Percentiles rank a stretch among this genome's conserved stretches.
phyloP scores from a whole-genome alignment of 2,113 vertebrate genomes.

The Pteropus alecto region DNA sequence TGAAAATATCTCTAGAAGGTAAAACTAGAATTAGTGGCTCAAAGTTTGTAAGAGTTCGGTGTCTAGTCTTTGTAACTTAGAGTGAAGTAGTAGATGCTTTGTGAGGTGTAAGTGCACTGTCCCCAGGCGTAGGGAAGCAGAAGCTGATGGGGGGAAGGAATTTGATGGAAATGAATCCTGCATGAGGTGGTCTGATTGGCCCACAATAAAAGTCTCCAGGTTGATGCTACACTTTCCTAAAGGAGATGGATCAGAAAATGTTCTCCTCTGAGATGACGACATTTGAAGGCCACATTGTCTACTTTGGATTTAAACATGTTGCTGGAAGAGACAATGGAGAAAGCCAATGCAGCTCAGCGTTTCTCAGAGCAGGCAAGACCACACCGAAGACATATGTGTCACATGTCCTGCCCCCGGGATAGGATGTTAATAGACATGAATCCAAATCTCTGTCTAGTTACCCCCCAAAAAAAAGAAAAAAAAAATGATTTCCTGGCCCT shows the following conservation, averaged over 20 bases:
- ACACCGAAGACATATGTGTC: background rate
- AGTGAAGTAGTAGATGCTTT: background rate
- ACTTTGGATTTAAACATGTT: background rate
- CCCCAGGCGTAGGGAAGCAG: background rate
- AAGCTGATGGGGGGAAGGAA: background rate
- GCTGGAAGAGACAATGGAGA: background rate
- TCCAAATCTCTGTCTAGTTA: background rate
- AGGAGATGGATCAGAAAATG: background rate
- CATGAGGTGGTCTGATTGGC: background rate
- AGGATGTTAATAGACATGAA: background rate
- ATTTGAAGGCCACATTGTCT: background rate
- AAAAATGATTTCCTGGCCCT: background rate
- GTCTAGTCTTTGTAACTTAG: background rate
- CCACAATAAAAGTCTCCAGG: background rate
- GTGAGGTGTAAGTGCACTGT: background rate
- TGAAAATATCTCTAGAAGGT: constrained; percentile 1
- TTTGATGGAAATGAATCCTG: background rate
- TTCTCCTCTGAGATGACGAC: background rate
- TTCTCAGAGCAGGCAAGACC: background rate
- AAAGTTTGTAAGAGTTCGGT: background rate
- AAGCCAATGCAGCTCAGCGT: background rate
- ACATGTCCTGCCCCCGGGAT: background rate
- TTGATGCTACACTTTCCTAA: background rate
- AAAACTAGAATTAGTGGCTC: background rate
- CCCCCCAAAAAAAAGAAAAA: no score